Percentiles rank a stretch among this genome's conserved stretches.
phyloP scores from a whole-genome alignment of 2,113 vertebrate species.

The Riparia riparia region DNA sequence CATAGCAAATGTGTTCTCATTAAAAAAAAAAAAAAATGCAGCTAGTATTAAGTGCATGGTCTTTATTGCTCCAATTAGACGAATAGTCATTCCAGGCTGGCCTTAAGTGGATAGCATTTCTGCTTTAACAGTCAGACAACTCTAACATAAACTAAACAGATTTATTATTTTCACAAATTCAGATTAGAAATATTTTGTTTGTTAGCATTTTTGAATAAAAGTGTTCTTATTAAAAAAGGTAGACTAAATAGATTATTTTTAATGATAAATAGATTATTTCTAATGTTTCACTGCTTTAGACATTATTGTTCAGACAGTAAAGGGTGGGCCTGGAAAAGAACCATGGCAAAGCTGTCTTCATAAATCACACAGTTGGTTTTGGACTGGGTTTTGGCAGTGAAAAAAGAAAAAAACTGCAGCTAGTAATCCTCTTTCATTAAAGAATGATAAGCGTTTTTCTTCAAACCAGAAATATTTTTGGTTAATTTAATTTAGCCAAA shows the following conservation, averaged over 20 bases:
- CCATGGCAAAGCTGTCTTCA: background rate
- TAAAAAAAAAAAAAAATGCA: background rate
- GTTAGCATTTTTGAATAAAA: conserved; percentile 40
- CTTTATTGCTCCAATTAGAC: conserved; percentile 5
- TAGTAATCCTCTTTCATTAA: conserved; percentile 4
- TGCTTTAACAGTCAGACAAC: background rate
- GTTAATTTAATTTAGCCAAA: conserved; percentile 22
- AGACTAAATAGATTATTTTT: background rate
- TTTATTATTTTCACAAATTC: background rate
- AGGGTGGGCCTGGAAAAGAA: background rate
- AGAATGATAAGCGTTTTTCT: background rate
- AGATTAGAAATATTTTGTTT: background rate
- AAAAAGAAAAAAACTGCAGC: background rate
- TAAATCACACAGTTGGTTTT: conserved; percentile 51
- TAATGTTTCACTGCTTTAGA: background rate
- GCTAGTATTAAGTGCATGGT: background rate
- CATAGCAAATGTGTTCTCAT: background rate
- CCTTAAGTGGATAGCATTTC: background rate
- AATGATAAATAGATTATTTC: conserved; percentile 38
- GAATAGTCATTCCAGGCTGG: background rate
- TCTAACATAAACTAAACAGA: conserved; percentile 16
- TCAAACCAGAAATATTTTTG: background rate
- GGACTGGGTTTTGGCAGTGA: conserved; percentile 30
- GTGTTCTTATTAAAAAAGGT: background rate
- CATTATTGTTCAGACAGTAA: background rate